phyloP scores from a whole-genome alignment of 2,797 vertebrate genomes.

The Limnodromus scolopaceus region DNA sequence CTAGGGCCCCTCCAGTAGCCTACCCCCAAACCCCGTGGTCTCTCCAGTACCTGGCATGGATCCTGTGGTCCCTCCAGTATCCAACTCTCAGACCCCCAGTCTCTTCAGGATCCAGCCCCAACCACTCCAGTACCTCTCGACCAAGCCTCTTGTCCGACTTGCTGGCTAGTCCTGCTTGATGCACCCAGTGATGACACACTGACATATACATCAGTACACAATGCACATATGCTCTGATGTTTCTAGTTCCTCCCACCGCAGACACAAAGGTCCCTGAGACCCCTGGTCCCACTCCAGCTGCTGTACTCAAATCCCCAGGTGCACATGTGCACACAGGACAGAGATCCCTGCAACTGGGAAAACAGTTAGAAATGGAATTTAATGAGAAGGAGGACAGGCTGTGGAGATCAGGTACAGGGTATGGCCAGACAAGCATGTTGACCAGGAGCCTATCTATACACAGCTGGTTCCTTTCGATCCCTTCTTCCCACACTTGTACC shows the following conservation, averaged over 20 bases:
- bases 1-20: background rate
- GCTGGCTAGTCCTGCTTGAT: background rate
- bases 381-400: background rate
- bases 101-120: background rate
- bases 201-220: background rate
- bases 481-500: background rate
- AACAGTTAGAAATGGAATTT: background rate
- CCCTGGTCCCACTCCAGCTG: background rate
- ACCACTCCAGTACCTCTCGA: background rate
- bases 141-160: background rate
- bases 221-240: background rate
- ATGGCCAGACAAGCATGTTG: background rate
- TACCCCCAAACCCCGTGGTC: background rate
- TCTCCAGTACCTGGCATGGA: background rate
- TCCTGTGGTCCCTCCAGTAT: background rate
- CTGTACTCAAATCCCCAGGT: background rate
- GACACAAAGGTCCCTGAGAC: background rate
- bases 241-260: background rate
- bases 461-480: background rate
- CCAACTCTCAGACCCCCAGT: background rate
- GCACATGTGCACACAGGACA: accelerated
- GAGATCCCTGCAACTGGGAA: background rate
- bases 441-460: background rate
- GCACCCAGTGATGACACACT: no score
- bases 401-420: background rate